Percentiles rank a stretch among this genome's conserved stretches.
phyloP scores from a whole-genome alignment of 2,888 invertebrate species.

The Scrobipalpa costella region DNA sequence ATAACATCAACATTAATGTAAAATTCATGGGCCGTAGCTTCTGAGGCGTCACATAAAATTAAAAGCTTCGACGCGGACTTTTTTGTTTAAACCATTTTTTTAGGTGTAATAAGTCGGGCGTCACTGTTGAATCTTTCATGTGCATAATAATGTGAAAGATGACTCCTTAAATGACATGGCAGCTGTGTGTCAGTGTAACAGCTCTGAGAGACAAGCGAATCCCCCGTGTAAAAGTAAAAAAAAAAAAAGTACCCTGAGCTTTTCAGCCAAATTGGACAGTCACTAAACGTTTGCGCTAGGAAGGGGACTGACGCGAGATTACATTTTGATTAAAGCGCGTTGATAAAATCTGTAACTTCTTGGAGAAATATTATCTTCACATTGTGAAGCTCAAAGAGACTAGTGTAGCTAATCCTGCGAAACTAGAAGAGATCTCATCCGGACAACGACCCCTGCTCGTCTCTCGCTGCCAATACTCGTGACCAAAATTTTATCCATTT shows the following conservation, averaged over 20 bases:
- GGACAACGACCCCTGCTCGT: constrained; percentile 32
- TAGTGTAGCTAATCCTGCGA: constrained; percentile 22
- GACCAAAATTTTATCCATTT: constrained; percentile 51
- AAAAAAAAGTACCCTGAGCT: constrained; percentile 1
- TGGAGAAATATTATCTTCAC: neutral
- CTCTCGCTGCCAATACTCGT: constrained; percentile 38
- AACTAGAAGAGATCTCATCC: constrained; percentile 28
- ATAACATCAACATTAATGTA: constrained; percentile 36
- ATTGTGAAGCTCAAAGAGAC: constrained; percentile 24
- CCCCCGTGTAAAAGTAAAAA: constrained; percentile 13
- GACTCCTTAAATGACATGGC: constrained; percentile 27
- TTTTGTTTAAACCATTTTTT: constrained; percentile 49
- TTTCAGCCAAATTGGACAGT: constrained; percentile 19
- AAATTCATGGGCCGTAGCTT: constrained; percentile 39
- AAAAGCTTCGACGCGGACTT: constrained; percentile 42
- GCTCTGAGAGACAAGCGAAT: constrained; percentile 4
- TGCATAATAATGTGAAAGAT: constrained; percentile 49
- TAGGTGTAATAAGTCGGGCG: constrained; percentile 51
- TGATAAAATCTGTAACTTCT: neutral
- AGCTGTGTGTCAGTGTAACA: constrained; percentile 20
- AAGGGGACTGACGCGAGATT: neutral
- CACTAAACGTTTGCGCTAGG: constrained; percentile 4
- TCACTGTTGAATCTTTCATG: constrained; percentile 66
- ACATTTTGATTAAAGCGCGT: neutral
- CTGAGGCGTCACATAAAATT: constrained; percentile 50